Conservation (phyloP, 2,113 vertebrate genomes). For the Ceyx margarethae region DNA sequence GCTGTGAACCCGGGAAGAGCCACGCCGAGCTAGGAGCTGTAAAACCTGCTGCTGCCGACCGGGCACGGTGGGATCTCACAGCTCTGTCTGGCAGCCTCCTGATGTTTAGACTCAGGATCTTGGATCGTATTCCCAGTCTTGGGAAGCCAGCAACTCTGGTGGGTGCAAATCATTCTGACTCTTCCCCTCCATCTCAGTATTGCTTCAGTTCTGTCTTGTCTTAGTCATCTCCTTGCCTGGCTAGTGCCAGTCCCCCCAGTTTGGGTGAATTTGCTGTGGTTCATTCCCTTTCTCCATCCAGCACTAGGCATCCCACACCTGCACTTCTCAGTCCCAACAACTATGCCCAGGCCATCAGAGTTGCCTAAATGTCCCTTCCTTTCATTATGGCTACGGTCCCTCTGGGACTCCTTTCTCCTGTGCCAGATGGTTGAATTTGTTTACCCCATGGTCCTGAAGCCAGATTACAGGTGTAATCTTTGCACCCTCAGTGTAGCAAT, state of each 20-base stretch:
- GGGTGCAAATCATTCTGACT: neutral
- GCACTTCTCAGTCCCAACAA: neutral
- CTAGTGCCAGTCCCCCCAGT: rapidly evolving
- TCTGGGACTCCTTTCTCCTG: neutral
- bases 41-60: rapidly evolving
- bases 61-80: neutral
- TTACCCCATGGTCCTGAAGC: neutral
- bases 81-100: conserved; percentile 2
- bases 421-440: neutral
- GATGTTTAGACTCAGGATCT: neutral
- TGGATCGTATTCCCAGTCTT: neutral
- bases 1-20: neutral
- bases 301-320: neutral
- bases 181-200: neutral
- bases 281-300: neutral
- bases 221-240: neutral
- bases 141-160: neutral
- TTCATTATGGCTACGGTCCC: neutral
- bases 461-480: neutral
- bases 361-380: neutral
- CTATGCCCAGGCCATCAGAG: neutral
- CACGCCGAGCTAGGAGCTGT: neutral
- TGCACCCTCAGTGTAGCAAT: rapidly evolving
- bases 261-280: neutral
- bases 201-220: neutral